Percentiles rank a stretch among this genome's conserved stretches.
Conservation (phyloP, 2,113 vertebrate species). For the Sorex fumeus region DNA sequence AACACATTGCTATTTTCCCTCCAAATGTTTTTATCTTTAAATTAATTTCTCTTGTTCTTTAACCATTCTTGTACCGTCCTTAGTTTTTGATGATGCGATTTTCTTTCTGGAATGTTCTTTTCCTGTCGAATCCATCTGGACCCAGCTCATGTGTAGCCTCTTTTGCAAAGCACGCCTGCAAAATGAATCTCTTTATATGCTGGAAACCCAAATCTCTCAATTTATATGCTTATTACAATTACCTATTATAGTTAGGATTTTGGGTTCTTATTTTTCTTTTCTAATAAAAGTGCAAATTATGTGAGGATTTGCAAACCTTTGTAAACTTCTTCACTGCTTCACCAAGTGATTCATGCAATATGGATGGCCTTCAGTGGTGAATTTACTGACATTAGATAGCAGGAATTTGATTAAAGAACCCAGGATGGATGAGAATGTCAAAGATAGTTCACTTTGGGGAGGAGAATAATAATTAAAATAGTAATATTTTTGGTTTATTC, state of each 20-base stretch:
- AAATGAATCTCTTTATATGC: conserved; percentile 7
- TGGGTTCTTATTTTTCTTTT: conserved; percentile 51
- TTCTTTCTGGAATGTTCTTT: neutral
- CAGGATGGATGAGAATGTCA: neutral
- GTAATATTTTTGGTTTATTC: conserved; percentile 6
- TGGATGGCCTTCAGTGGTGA: neutral
- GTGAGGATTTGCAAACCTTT: conserved; percentile 34
- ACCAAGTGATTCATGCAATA: neutral
- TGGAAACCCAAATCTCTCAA: conserved; percentile 8
- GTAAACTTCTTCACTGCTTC: neutral
- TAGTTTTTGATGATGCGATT: neutral
- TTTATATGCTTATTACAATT: neutral
- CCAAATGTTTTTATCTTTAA: neutral
- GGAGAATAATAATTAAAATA: conserved; percentile 25
- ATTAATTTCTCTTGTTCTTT: neutral
- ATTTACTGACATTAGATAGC: conserved; percentile 12
- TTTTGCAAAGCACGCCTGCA: conserved; percentile 15
- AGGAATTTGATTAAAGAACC: neutral
- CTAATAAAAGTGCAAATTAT: conserved; percentile 19
- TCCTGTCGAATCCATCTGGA: neutral
- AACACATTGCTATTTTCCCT: neutral
- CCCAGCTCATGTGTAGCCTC: neutral
- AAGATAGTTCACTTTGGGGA: neutral
- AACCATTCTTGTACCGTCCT: neutral
- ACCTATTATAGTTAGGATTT: neutral